Evolutionary conservation across 1,140 invertebrate genomes (phyloP), one percentile per base, ranked within the genome.

Genomic region (Hetaerina americana): DNA sequence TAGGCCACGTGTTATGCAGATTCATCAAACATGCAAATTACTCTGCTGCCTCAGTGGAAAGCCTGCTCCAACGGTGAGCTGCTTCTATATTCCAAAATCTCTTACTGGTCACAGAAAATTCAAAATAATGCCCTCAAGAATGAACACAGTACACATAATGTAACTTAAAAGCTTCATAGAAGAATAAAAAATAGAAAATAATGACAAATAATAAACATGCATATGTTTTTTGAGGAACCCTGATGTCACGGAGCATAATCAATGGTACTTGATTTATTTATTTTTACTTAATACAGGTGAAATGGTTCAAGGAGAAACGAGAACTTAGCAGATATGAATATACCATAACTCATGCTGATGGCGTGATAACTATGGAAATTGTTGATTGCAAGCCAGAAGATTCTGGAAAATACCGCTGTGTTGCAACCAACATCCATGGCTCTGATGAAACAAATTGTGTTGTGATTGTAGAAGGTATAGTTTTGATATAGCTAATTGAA

Each of bases 361-460:
- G 97, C 75, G 96, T 99, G 3, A 92, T 97, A 31, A 95, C 94
- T 0, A 88, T 99, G 83, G 97, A 99, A 85, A 98, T 99, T 72
- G 87, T 94, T 66, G 94, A 95, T 80, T 97, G 95, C 80, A 90
- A 91, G 78, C 90, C 95, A 0, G 90, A 91, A 75, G 98, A 99
- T 82, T 95, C 95, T 73, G 98, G 97, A 72, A 96, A 94, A 80
- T 99, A 99, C 81, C 89, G 87, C 25, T 99, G 96, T 80, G 86
- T 92, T 5, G 97, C 97, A 5, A 91, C 88, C 40, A 99, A 99
- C 81, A 85, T 86, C 24, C 90, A 97, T 74, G 98, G 98, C 76
- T 89, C 88, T 25, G 95, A 97, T 78, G 95, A 98, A 85, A 98
- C 96, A 0, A 90, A 87, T 66, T 98, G 95, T 81, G 92, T 96